Percentiles rank a stretch among this genome's conserved stretches.
phyloP scores from a whole-genome alignment of 2,797 vertebrate species.

The Etheostoma perlongum region DNA sequence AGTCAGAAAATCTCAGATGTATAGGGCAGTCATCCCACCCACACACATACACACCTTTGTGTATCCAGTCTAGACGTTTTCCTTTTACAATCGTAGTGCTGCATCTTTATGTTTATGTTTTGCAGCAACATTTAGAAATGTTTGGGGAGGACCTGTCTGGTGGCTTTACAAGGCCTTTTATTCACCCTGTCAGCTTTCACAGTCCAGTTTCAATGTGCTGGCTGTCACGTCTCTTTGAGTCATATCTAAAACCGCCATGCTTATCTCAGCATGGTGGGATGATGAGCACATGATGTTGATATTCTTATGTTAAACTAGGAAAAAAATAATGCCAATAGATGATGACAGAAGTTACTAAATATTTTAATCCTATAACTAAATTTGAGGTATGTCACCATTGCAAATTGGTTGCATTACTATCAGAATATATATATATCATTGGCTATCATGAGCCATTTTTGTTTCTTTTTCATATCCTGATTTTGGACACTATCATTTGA shows the following conservation, averaged over 20 bases:
- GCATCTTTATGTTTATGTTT: slow-evolving; percentile 22
- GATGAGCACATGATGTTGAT: slow-evolving; percentile 8
- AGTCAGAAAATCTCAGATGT: slow-evolving; percentile 40
- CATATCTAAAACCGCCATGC: background rate
- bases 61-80: slow-evolving; percentile 23
- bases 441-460: background rate
- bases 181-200: background rate
- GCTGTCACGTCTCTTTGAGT: slow-evolving; percentile 16
- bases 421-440: background rate
- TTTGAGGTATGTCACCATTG: background rate
- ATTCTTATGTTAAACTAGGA: background rate
- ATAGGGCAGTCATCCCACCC: slow-evolving; percentile 10
- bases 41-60: background rate
- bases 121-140: background rate
- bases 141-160: background rate
- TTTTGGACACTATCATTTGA: background rate
- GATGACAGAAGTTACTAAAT: background rate
- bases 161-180: background rate
- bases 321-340: background rate
- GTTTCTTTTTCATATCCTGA: background rate
- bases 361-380: background rate
- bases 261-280: slow-evolving; percentile 34
- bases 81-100: slow-evolving; percentile 17
- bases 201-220: background rate
- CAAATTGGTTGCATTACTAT: background rate